Evolutionary conservation across 1,140 invertebrate species (phyloP).

Genomic region (Apis laboriosa): DNA sequence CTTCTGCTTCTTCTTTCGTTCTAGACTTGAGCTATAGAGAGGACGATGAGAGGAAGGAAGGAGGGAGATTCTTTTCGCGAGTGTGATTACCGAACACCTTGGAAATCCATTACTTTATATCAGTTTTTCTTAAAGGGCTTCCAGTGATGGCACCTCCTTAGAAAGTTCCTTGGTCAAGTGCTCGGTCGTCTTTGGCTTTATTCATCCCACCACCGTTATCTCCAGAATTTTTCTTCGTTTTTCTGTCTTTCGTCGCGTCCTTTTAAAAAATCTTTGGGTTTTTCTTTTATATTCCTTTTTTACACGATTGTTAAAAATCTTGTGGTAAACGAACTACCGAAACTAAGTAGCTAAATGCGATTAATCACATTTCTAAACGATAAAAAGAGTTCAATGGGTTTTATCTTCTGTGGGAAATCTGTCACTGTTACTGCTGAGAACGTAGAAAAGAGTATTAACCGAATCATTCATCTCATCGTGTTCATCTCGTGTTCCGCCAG

Average conservation of each 20-base stretch:
- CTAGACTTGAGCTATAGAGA: neutral
- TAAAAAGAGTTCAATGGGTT: too few relatives aligned
- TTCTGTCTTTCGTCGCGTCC: neutral
- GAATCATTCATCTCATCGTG: neutral
- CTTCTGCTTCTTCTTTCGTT: slow-evolving; percentile 9
- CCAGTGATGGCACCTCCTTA: slow-evolving; percentile 9
- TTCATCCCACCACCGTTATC: slow-evolving; percentile 48
- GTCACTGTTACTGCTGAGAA: too few relatives aligned
- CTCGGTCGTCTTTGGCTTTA: slow-evolving; percentile 31
- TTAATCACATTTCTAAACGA: too few relatives aligned
- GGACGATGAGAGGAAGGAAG: neutral
- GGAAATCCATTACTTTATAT: slow-evolving; percentile 70
- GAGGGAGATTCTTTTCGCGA: slow-evolving; percentile 19
- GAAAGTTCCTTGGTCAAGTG: slow-evolving; percentile 35
- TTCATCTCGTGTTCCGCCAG: neutral
- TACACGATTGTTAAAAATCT: neutral
- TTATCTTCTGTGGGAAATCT: too few relatives aligned
- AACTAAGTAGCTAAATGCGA: too few relatives aligned
- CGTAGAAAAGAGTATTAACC: too few relatives aligned
- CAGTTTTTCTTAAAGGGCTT: slow-evolving; percentile 64
- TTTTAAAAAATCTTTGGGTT: too few relatives aligned
- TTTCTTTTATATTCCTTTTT: neutral
- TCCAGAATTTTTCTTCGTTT: slow-evolving; percentile 29
- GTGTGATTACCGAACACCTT: slow-evolving; percentile 68
- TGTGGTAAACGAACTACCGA: too few relatives aligned